phyloP scores from a whole-genome alignment of 2,113 vertebrate species.

The Eulemur macaco region DNA sequence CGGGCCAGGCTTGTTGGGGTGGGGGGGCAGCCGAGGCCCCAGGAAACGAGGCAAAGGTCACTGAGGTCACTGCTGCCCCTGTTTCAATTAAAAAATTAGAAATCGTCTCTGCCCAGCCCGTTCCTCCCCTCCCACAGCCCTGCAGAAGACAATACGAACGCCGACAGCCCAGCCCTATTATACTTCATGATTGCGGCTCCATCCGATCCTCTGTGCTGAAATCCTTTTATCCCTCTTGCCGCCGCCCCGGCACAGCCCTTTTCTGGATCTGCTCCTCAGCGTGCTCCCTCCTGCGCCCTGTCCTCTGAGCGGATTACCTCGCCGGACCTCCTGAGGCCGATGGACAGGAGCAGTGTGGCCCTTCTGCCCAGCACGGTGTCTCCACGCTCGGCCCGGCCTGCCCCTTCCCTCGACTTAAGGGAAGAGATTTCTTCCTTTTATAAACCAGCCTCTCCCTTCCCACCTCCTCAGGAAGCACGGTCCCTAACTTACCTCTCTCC shows the following conservation, averaged over 20 bases:
- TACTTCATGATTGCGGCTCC: not conserved
- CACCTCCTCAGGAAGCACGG: not conserved
- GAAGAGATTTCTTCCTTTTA: not conserved
- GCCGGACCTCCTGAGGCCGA: not conserved
- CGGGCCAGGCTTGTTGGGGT: not conserved
- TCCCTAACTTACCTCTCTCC: not conserved
- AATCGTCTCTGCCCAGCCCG: accelerated
- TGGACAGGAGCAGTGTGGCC: not conserved
- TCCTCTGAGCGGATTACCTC: not conserved
- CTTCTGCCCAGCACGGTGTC: not conserved
- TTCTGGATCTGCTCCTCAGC: not conserved
- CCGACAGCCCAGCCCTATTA: not conserved
- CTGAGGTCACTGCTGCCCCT: not conserved
- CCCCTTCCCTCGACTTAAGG: not conserved
- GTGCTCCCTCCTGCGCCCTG: not conserved
- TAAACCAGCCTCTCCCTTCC: not conserved
- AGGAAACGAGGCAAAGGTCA: not conserved
- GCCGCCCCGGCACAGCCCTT: not conserved
- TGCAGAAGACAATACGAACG: not conserved
- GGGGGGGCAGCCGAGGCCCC: not conserved
- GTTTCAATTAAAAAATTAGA: not conserved
- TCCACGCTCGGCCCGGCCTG: not conserved
- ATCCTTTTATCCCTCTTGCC: not conserved
- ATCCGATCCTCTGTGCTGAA: not conserved
- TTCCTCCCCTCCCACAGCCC: not conserved